A percentile compares a stretch with the other conserved stretches of the same genome.
Evolutionary conservation across 53 echinoderm and acorn worm species (phyloP).

Genomic region (Mesocentrotus franciscanus): DNA sequence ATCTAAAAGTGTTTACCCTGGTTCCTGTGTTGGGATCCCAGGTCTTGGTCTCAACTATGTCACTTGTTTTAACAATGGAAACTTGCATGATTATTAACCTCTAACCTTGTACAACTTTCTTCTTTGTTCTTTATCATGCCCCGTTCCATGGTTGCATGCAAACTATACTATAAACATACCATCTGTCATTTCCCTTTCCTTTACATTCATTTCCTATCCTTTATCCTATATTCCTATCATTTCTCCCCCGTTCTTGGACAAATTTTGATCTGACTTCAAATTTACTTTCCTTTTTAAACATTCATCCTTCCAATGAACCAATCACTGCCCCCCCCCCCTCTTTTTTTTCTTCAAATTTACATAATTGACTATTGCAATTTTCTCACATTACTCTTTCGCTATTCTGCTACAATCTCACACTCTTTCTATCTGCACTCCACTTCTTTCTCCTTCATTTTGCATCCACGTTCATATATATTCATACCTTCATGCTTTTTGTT

Average conservation of each 20-base stretch:
- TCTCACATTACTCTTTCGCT: not conserved
- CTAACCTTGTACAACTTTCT: constrained; percentile 28
- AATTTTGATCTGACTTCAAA: not conserved
- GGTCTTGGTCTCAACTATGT: not conserved
- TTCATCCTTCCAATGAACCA: not conserved
- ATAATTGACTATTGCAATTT: not conserved
- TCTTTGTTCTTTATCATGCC: not conserved
- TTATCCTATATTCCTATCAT: not conserved
- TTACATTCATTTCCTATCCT: not conserved
- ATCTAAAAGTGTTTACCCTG: not conserved
- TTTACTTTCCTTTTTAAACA: not conserved
- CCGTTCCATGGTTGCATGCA: not conserved
- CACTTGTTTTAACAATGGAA: not conserved
- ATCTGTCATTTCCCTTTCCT: not conserved
- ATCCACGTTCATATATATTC: constrained; percentile 36
- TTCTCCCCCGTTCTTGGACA: not conserved
- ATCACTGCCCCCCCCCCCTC: not conserved
- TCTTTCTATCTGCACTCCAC: not conserved
- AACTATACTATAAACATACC: not conserved
- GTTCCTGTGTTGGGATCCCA: not conserved
- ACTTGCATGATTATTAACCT: constrained; percentile 36
- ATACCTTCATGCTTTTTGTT: constrained; percentile 53
- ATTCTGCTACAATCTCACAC: not conserved
- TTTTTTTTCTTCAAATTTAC: not conserved
- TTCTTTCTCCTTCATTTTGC: not conserved